Conservation (phyloP, 2,113 vertebrate genomes). For the Collichthys lucidus region DNA sequence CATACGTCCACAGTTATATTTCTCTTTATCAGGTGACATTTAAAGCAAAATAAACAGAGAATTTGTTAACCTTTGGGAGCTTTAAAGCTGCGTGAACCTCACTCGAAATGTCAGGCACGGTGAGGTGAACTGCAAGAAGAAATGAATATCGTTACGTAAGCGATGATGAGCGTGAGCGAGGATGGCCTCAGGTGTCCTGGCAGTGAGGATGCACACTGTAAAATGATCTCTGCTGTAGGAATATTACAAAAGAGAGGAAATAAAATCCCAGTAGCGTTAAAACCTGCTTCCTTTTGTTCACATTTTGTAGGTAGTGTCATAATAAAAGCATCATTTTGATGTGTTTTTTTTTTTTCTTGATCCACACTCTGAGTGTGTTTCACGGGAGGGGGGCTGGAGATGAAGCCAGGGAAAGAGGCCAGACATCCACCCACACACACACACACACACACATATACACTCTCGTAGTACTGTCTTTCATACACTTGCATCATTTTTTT, state of each 20-base stretch:
- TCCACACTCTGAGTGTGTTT: slow-evolving; percentile 58
- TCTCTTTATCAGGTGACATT: slow-evolving; percentile 66
- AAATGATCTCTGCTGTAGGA: slow-evolving; percentile 13
- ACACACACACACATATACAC: slow-evolving; percentile 28
- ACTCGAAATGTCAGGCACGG: slow-evolving; percentile 71
- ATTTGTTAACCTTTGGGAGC: slow-evolving; percentile 69
- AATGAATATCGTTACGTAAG: slow-evolving; percentile 68
- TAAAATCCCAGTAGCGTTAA: slow-evolving; percentile 22
- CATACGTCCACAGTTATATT: not conserved
- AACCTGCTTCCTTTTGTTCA: slow-evolving; percentile 18
- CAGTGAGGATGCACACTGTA: slow-evolving; percentile 8
- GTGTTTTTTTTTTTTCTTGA: slow-evolving; percentile 62
- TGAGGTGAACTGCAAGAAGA: slow-evolving; percentile 65
- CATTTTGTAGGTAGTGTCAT: slow-evolving; percentile 18
- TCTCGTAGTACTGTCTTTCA: slow-evolving; percentile 70
- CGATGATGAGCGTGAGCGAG: slow-evolving; percentile 38
- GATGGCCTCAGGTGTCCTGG: slow-evolving; percentile 65
- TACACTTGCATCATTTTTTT: slow-evolving; percentile 73
- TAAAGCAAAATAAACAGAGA: slow-evolving; percentile 42
- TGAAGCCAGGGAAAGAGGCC: slow-evolving; percentile 74
- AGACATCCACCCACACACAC: slow-evolving; percentile 70
- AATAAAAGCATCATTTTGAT: slow-evolving; percentile 44
- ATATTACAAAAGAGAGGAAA: slow-evolving; percentile 17
- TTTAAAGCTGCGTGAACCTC: slow-evolving; percentile 39
- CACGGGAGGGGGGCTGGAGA: slow-evolving; percentile 51